Evolutionary conservation across 2,113 vertebrate genomes (phyloP).

Genomic region (Asarcornis scutulata): DNA sequence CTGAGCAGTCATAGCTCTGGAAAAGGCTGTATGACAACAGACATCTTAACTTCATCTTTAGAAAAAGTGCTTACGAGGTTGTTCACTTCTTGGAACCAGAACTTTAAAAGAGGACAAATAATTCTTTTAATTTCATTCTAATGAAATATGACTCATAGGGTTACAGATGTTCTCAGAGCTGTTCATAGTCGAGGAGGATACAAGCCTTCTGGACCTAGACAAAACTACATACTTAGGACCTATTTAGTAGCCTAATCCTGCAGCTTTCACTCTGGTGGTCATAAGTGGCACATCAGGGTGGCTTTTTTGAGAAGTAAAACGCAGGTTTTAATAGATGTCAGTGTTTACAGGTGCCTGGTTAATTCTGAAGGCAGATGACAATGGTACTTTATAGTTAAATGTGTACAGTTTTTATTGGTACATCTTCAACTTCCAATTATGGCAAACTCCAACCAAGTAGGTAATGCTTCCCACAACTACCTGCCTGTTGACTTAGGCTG

Average conservation of each 20-base stretch:
- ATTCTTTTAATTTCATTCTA: not conserved
- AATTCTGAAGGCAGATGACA: not conserved
- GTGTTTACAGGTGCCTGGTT: not conserved
- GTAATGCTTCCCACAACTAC: not conserved
- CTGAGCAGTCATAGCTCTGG: not conserved
- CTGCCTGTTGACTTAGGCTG: not conserved
- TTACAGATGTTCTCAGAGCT: not conserved
- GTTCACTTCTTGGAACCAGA: not conserved
- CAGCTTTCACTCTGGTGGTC: not conserved
- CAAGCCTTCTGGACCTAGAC: not conserved
- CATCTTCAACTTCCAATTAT: not conserved
- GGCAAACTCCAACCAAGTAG: not conserved
- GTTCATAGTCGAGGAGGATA: not conserved
- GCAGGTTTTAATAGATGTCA: not conserved
- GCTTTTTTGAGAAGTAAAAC: not conserved
- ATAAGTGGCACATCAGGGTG: not conserved
- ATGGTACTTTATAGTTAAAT: not conserved
- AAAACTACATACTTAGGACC: not conserved
- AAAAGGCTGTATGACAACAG: not conserved
- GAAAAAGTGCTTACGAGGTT: not conserved
- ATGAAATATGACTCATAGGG: not conserved
- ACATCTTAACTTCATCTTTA: not conserved
- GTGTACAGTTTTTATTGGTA: not conserved
- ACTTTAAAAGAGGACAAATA: not conserved
- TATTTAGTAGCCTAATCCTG: not conserved